Evolutionary conservation across 2,113 vertebrate species (phyloP).

Genomic region (Platysternon megacephalum): DNA sequence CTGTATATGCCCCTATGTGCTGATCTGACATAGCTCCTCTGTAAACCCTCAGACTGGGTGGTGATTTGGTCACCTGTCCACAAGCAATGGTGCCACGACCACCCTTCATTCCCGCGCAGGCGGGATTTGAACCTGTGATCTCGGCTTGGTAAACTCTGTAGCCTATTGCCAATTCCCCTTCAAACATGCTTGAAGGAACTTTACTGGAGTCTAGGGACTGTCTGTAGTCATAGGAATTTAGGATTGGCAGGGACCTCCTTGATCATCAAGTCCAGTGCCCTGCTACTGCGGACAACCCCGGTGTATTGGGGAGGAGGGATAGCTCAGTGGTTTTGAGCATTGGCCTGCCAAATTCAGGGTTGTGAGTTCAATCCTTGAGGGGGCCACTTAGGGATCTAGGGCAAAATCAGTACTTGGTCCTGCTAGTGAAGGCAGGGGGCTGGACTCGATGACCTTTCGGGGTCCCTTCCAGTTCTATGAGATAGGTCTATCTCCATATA

Average conservation of each 20-base stretch:
- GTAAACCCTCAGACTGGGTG: background rate
- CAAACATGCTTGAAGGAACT: background rate
- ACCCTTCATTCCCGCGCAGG: background rate
- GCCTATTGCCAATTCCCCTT: background rate
- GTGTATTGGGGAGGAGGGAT: too few relatives aligned
- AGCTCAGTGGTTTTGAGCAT: too few relatives aligned
- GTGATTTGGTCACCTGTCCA: background rate
- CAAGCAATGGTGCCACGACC: background rate
- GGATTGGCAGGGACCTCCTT: background rate
- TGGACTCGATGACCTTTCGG: too few relatives aligned
- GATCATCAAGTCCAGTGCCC: background rate
- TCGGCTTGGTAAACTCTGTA: background rate
- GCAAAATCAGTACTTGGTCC: too few relatives aligned
- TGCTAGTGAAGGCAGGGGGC: too few relatives aligned
- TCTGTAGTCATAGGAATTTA: background rate
- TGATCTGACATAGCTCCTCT: background rate
- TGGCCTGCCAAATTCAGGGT: too few relatives aligned
- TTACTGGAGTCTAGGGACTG: background rate
- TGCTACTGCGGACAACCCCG: background rate
- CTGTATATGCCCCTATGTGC: too few relatives aligned
- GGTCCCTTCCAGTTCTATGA: too few relatives aligned
- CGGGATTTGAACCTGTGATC: background rate
- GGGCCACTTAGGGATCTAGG: too few relatives aligned
- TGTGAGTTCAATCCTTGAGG: too few relatives aligned
- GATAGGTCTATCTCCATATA: too few relatives aligned